These are phyloP conservation scores for Eueides isabella DNA, from an alignment of 1,140 invertebrate genomes.

Conservation along the genomic window DNA sequence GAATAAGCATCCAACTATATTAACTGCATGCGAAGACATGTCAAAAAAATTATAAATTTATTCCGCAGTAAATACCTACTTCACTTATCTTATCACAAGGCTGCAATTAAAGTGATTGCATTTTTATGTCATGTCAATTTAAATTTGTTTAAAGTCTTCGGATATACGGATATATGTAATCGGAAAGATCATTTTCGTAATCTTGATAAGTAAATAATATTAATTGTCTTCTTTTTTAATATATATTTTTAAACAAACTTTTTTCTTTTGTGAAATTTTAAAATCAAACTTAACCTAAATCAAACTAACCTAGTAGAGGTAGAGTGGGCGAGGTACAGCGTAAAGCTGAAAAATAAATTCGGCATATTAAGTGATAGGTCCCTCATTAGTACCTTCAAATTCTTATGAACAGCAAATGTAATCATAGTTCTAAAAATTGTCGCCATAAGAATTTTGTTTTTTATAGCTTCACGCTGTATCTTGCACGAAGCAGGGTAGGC, in stretches of 20 bases:
- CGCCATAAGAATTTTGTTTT: no score
- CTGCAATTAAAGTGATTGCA: conserved; percentile 17
- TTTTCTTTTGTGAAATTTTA: no score
- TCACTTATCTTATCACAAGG: conserved; percentile 16
- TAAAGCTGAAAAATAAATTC: no score
- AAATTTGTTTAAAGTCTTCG: conserved; percentile 17
- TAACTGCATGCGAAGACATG: background rate
- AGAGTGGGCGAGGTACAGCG: no score
- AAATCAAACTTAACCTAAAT: no score
- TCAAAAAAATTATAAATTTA: background rate
- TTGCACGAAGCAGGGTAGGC: background rate
- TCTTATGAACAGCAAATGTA: no score
- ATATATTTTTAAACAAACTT: background rate
- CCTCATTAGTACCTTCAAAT: no score
- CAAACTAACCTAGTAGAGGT: no score
- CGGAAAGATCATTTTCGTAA: background rate
- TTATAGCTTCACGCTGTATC: no score
- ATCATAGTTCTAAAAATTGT: no score
- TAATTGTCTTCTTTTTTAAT: background rate
- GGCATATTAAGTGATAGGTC: no score
- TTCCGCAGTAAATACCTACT: background rate
- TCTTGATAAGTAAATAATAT: background rate
- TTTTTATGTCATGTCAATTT: conserved; percentile 21
- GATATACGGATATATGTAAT: conserved; percentile 4
- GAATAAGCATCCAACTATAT: background rate